Base-by-base conservation (phyloP, 2,888 invertebrate species). In the Diadromus collaris region DNA sequence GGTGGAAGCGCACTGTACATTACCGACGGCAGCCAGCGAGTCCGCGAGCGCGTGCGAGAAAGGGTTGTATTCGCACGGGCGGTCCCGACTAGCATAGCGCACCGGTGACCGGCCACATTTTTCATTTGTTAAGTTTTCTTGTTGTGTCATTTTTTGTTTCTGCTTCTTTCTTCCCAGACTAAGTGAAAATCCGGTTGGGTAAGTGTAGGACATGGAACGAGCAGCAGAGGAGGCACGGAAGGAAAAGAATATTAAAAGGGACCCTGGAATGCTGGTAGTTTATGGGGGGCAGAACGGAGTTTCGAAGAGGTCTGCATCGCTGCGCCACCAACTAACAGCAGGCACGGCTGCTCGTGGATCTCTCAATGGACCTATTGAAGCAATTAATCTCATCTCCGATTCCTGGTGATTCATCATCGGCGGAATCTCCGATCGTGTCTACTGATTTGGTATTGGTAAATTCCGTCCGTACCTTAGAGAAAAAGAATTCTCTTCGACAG, bases 381-480 rank as follows among this genome's bases (percentile, higher is more conserved):
- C 79, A 81, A 82, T 83, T 80, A 81, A 82, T 80, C 38, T 74
- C 76, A 72, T 79, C 71, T 58, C 68, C 77, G 71, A 81, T 72
- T 75, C 72, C 68, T 27, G 41, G 67, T 27, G 38, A 46, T 58
- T 60, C 80, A 81, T 82, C 80, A 78, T 74, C 41, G 48, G 21
- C 61, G 64, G 65, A 73, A 65, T 72, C 60, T 60, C 46, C 58
- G 38, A 48, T 60, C 32, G 60, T 70, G 46, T 29, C 44, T 32
- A 60, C 74, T 74, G 76, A 76, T 68, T 44, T 51, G 71, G 75
- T 78, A 84, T 86, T 83, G 81, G 71, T 73, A 82, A 79, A 85
- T 85, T 83, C 82, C 81, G 80, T 84, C 81, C 80, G 65, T 82
- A 83, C 82, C 74, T 80, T 65, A 71, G 76, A 82, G 61, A 77